These are phyloP conservation scores for Acanthaster planci DNA, from an alignment of 35 echinoderm and acorn worm genomes.

Conservation along the genomic window DNA sequence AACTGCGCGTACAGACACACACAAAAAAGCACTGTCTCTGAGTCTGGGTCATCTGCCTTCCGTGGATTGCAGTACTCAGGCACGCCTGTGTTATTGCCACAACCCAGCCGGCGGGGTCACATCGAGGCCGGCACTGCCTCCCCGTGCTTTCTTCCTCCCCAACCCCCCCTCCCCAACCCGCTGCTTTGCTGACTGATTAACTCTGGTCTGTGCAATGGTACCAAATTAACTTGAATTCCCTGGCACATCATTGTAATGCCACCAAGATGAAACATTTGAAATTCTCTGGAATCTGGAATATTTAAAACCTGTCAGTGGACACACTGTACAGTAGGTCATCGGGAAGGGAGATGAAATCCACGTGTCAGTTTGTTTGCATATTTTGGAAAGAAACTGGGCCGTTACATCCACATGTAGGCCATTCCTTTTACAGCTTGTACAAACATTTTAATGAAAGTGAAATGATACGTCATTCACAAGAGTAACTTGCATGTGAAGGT, in stretches of 20 bases:
- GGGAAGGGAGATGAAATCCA: too few species aligned
- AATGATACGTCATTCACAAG: too few species aligned
- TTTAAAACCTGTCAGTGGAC: slow-evolving; percentile 18
- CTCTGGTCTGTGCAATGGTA: background rate
- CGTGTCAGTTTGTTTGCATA: too few species aligned
- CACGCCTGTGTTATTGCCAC: background rate
- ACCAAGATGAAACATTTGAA: slow-evolving; percentile 22
- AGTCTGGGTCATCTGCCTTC: slow-evolving; percentile 1
- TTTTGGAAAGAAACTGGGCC: too few species aligned
- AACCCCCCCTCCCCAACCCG: too few species aligned
- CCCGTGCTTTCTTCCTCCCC: too few species aligned
- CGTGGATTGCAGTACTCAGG: background rate
- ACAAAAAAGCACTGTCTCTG: slow-evolving; percentile 7
- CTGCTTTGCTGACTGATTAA: background rate
- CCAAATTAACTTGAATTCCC: background rate
- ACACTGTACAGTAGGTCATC: background rate
- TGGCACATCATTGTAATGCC: background rate
- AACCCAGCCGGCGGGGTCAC: background rate
- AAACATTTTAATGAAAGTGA: too few species aligned
- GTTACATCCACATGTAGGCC: too few species aligned
- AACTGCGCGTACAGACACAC: background rate
- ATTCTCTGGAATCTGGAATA: background rate
- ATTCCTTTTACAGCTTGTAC: too few species aligned
- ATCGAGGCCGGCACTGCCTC: background rate
- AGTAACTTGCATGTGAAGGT: too few species aligned